A percentile compares a stretch with the other conserved stretches of the same genome.
Evolutionary conservation across 2,113 vertebrate genomes (phyloP).

Genomic region (Xyrauchen texanus): DNA sequence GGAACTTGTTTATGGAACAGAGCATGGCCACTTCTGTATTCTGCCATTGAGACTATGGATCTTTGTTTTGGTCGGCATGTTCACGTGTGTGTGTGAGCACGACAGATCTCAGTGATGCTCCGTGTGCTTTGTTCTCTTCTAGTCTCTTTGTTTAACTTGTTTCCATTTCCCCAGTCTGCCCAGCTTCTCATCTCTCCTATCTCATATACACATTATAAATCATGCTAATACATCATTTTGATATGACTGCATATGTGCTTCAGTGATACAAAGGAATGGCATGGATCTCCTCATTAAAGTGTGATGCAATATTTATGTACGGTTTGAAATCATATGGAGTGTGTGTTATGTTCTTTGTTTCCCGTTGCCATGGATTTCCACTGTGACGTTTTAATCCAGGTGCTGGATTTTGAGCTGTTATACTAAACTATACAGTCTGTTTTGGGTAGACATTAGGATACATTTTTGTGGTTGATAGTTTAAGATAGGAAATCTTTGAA

Average conservation of each 20-base stretch:
- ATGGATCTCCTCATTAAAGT: constrained; percentile 1
- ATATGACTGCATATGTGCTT: background rate
- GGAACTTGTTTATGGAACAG: background rate
- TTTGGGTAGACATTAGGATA: background rate
- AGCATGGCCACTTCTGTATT: constrained; percentile 21
- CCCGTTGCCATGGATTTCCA: constrained; percentile 58
- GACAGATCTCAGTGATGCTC: background rate
- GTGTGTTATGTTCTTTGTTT: constrained; percentile 58
- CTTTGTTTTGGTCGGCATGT: constrained; percentile 37
- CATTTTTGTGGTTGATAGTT: constrained; percentile 9
- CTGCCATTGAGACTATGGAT: constrained; percentile 33
- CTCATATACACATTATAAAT: constrained; percentile 11
- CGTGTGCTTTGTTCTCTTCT: constrained; percentile 15
- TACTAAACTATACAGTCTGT: background rate
- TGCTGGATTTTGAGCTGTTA: constrained; percentile 48
- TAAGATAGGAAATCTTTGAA: too few relatives aligned
- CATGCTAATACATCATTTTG: constrained; percentile 5
- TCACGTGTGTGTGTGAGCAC: constrained; percentile 1
- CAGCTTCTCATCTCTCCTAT: background rate
- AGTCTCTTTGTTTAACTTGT: background rate
- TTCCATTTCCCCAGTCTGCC: background rate
- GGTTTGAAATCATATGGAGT: constrained; percentile 14
- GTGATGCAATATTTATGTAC: constrained; percentile 18
- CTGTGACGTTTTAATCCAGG: constrained; percentile 52
- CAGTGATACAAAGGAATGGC: background rate